These are phyloP conservation scores for Sebastes schlegelii DNA, from an alignment of 2,113 vertebrate species.

Conservation along the genomic window DNA sequence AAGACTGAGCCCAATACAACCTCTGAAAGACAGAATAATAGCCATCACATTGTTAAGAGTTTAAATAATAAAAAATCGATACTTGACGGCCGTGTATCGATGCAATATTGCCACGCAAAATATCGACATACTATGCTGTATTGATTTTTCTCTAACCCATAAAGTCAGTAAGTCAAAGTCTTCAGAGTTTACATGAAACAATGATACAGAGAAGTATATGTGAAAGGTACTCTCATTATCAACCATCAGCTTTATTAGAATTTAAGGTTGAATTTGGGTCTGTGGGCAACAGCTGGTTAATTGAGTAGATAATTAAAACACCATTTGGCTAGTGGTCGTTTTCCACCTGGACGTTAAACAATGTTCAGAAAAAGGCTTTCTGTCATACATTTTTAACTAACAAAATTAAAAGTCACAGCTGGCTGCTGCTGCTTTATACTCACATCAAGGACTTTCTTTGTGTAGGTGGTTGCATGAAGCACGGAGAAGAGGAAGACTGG, in stretches of 20 bases:
- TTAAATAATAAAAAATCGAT: too few species aligned
- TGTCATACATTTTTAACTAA: slow-evolving; percentile 8
- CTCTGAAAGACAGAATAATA: too few species aligned
- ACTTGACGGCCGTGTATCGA: too few species aligned
- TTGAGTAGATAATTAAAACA: slow-evolving; percentile 36
- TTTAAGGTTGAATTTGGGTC: background rate
- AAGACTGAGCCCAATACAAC: too few species aligned
- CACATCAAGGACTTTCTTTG: slow-evolving; percentile 97
- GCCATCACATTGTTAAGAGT: too few species aligned
- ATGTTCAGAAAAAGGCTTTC: background rate
- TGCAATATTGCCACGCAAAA: too few species aligned
- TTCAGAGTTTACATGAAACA: background rate
- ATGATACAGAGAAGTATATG: background rate
- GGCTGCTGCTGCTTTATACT: slow-evolving; percentile 76
- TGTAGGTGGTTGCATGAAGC: slow-evolving; percentile 96
- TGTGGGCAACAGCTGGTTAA: slow-evolving; percentile 9
- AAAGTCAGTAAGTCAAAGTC: background rate
- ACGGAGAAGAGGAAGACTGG: slow-evolving; percentile 98
- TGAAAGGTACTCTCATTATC: slow-evolving; percentile 10
- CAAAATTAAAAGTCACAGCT: slow-evolving; percentile 3
- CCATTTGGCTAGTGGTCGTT: slow-evolving; percentile 32
- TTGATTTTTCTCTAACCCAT: background rate
- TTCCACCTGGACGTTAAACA: background rate
- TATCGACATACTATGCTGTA: too few species aligned
- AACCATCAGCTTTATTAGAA: slow-evolving; percentile 1